Evolutionary conservation across 2,113 vertebrate species (phyloP).

Genomic region (Turnix velox): DNA sequence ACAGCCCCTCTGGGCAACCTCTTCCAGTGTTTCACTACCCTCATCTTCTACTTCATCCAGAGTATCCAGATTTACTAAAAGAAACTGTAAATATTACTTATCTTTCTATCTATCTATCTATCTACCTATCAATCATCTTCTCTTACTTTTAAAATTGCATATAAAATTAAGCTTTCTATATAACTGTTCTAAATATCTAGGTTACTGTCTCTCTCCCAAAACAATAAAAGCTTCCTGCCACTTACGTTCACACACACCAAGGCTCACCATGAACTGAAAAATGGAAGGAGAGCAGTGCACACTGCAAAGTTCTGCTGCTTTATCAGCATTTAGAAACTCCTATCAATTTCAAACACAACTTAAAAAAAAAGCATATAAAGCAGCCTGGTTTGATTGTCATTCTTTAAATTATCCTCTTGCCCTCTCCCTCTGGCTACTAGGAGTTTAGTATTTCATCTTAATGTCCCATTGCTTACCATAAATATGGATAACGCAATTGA

Average conservation of each 20-base stretch:
- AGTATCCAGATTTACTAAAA: not conserved
- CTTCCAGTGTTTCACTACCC: too few species aligned
- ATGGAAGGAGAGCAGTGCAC: not conserved
- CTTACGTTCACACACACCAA: not conserved
- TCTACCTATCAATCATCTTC: not conserved
- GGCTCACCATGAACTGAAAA: not conserved
- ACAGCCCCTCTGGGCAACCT: too few species aligned
- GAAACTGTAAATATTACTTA: not conserved
- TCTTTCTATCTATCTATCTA: not conserved
- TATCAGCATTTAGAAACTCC: not conserved
- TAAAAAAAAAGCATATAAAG: not conserved
- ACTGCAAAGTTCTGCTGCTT: not conserved
- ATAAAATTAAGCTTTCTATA: not conserved
- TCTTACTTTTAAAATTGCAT: not conserved
- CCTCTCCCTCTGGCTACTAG: not conserved
- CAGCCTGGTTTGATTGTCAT: not conserved
- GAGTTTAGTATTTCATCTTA: conserved; percentile 44
- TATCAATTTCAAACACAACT: conserved; percentile 19
- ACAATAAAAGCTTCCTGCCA: not conserved
- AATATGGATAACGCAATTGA: not conserved
- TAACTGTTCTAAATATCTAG: not conserved
- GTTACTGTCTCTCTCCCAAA: not conserved
- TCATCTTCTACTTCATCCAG: too few species aligned
- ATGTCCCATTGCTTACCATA: not conserved
- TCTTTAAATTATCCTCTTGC: not conserved